These are phyloP conservation scores for Ylistrum balloti DNA, from an alignment of 1,140 invertebrate species.

Conservation along the genomic window DNA sequence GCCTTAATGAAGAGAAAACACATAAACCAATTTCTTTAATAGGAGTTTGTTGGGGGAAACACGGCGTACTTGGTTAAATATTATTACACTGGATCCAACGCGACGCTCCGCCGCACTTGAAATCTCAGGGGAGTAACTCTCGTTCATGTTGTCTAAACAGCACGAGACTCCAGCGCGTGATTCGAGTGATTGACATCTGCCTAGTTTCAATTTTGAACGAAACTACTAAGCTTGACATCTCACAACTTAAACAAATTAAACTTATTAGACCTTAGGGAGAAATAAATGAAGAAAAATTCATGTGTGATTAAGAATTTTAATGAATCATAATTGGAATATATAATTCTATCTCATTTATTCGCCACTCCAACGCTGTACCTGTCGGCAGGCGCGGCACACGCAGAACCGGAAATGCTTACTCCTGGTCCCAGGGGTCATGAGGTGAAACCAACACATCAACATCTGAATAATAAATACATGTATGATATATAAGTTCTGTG, in stretches of 20 bases:
- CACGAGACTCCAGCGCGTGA: slow-evolving; percentile 30
- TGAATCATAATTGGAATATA: slow-evolving; percentile 36
- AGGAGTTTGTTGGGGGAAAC: not conserved
- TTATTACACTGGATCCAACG: slow-evolving; percentile 4
- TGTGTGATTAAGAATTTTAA: slow-evolving; percentile 36
- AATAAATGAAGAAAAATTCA: not conserved
- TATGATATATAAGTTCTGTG: not conserved
- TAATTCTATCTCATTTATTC: slow-evolving; percentile 29
- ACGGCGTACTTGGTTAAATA: slow-evolving; percentile 4
- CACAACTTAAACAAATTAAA: slow-evolving; percentile 24
- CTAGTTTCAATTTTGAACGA: not conserved
- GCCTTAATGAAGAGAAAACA: slow-evolving; percentile 21
- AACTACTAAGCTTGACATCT: not conserved
- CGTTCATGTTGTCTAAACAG: slow-evolving; percentile 20
- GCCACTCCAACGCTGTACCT: slow-evolving; percentile 21
- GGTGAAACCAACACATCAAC: slow-evolving; percentile 11
- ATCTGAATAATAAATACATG: not conserved
- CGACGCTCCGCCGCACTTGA: not conserved
- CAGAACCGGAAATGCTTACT: not conserved
- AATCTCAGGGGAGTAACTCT: slow-evolving; percentile 37
- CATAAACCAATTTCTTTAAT: slow-evolving; percentile 32
- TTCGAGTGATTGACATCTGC: slow-evolving; percentile 38
- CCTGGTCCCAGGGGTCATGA: slow-evolving; percentile 15
- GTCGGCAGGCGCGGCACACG: slow-evolving; percentile 1
- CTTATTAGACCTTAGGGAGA: slow-evolving; percentile 22